Conservation (phyloP, 2,113 vertebrate genomes). For the Chauna torquata region DNA sequence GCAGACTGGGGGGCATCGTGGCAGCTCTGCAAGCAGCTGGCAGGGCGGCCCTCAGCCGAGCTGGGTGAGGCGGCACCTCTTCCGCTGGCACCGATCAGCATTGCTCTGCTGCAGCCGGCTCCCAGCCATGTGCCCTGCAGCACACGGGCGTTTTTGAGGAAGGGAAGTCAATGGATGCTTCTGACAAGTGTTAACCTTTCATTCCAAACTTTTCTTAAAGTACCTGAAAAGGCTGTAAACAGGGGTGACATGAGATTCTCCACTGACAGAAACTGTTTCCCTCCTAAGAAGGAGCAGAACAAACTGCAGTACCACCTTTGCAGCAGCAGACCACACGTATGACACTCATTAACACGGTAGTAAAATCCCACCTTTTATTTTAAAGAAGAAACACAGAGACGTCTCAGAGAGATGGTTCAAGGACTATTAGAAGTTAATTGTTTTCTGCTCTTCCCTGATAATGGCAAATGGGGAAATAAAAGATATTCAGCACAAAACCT, state of each 20-base stretch:
- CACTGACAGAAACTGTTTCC: neutral
- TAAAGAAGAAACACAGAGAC: neutral
- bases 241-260: neutral
- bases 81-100: neutral
- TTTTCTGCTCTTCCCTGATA: neutral
- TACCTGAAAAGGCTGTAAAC: neutral
- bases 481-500: neutral
- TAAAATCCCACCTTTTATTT: neutral
- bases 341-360: neutral
- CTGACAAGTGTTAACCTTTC: neutral
- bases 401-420: neutral
- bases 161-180: neutral
- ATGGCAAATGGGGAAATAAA: neutral
- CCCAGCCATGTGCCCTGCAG: neutral
- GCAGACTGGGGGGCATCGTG: neutral
- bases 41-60: neutral
- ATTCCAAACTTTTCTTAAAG: too few relatives aligned
- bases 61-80: neutral
- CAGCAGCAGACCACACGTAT: neutral
- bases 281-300: neutral
- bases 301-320: too few relatives aligned
- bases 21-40: neutral
- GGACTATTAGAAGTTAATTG: neutral
- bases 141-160: rapidly evolving
- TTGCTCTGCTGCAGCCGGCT: neutral